Evolutionary conservation across 2,797 vertebrate genomes (phyloP).

Genomic region (Coregonus ussuriensis): DNA sequence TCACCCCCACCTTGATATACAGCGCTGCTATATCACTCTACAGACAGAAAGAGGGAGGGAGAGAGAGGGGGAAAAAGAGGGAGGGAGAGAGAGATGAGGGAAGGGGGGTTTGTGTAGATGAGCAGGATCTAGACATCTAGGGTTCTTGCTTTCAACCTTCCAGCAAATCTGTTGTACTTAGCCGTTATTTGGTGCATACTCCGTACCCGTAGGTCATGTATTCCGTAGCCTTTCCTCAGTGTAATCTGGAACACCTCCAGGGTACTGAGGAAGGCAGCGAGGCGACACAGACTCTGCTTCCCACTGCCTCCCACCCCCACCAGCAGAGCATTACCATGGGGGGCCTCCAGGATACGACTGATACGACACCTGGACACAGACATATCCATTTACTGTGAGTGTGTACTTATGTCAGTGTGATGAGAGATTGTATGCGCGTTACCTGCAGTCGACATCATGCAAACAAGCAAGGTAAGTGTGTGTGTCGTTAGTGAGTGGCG

Average conservation of each 20-base stretch:
- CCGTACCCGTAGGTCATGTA: conserved; percentile 75
- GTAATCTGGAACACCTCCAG: conserved; percentile 81
- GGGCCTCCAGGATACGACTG: conserved; percentile 79
- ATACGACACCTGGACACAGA: conserved; percentile 72
- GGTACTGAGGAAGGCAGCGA: conserved; percentile 75
- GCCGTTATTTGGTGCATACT: background rate
- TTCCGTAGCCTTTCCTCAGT: conserved; percentile 75
- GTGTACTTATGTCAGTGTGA: conserved; percentile 34
- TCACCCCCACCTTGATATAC: conserved; percentile 81
- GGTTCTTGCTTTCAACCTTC: background rate
- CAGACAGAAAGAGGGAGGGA: background rate
- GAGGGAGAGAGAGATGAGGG: background rate
- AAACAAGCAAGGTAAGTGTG: conserved; percentile 1
- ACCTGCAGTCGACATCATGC: background rate
- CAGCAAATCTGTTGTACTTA: background rate
- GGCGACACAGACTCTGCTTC: conserved; percentile 77
- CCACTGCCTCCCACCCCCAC: conserved; percentile 77
- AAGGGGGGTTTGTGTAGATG: too few species aligned
- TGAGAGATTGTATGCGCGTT: too few species aligned
- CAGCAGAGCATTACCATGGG: conserved; percentile 77
- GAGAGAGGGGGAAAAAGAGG: background rate
- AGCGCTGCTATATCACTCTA: conserved; percentile 80
- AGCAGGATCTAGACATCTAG: too few species aligned
- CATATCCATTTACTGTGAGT: conserved; percentile 12
- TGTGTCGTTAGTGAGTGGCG: background rate